These are phyloP conservation scores for Dermolepida albohirtum DNA, from an alignment of 2,888 invertebrate species.

Conservation along the genomic window DNA sequence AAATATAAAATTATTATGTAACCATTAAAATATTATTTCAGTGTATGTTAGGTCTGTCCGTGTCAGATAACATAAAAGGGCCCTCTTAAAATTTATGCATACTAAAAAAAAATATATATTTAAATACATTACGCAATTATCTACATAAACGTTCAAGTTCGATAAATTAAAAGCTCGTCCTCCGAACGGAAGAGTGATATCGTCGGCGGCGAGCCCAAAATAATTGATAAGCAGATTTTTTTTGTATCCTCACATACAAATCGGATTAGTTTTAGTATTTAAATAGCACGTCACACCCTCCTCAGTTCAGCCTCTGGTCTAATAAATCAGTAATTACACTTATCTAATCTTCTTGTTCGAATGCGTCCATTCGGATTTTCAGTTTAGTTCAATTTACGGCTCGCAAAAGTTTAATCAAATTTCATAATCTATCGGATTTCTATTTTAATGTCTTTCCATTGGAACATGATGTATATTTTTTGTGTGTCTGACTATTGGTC, in stretches of 20 bases:
- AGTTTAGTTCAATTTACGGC: constrained; percentile 59
- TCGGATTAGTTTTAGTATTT: constrained; percentile 55
- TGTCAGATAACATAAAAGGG: constrained; percentile 29
- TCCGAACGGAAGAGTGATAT: constrained; percentile 39
- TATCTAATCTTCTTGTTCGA: constrained; percentile 64
- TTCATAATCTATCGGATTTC: constrained; percentile 56
- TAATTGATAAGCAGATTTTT: constrained; percentile 50
- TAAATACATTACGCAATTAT: constrained; percentile 36
- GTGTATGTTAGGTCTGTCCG: constrained; percentile 17
- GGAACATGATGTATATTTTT: constrained; percentile 20
- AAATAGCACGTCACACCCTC: constrained; percentile 55
- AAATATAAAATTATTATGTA: constrained; percentile 5
- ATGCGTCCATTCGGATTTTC: constrained; percentile 60
- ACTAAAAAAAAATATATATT: constrained; percentile 35
- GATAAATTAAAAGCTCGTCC: constrained; percentile 40
- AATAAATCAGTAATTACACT: constrained; percentile 64
- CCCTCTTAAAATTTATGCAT: constrained; percentile 27
- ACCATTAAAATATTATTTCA: constrained; percentile 20
- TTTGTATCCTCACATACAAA: constrained; percentile 47
- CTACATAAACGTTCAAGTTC: constrained; percentile 31
- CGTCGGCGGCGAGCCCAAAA: constrained; percentile 41
- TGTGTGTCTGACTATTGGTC: constrained; percentile 1
- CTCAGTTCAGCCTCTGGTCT: constrained; percentile 53
- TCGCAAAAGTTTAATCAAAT: constrained; percentile 56
- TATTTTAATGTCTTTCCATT: constrained; percentile 43